Evolutionary conservation across 2,797 vertebrate genomes (phyloP).

Genomic region (Pyrocephalus nanus): DNA sequence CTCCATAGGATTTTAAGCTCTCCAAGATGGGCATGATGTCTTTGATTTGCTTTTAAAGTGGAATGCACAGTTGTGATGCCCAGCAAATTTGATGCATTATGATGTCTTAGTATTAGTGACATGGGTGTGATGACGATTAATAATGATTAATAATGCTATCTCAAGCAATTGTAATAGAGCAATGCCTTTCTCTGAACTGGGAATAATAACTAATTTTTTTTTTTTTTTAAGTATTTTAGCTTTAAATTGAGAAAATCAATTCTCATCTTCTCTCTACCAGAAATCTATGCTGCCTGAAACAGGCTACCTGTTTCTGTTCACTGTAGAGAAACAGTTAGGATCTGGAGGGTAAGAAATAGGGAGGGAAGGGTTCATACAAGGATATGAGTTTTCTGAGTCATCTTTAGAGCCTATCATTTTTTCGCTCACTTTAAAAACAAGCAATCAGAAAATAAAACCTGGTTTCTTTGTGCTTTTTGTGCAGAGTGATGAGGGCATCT

Average conservation of each 20-base stretch:
- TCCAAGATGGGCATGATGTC: not conserved
- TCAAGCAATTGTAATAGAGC: not conserved
- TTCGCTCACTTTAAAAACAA: not conserved
- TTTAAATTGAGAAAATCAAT: not conserved
- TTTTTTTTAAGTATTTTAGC: not conserved
- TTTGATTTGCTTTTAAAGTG: not conserved
- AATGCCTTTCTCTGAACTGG: not conserved
- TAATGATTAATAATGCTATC: not conserved
- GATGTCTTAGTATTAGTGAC: not conserved
- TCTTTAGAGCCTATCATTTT: not conserved
- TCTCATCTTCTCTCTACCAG: not conserved
- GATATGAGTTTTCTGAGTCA: constrained; percentile 27
- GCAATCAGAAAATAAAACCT: not conserved
- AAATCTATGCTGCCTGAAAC: not conserved
- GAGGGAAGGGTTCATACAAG: not conserved
- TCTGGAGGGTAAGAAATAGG: not conserved
- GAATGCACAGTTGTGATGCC: not conserved
- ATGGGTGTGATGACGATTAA: not conserved
- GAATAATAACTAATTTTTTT: not conserved
- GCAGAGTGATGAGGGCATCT: not conserved
- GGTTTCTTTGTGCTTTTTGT: constrained; percentile 1
- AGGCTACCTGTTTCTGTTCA: not conserved
- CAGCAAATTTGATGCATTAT: not conserved
- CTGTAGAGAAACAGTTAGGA: not conserved
- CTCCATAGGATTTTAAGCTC: not conserved